A percentile compares a stretch with the other conserved stretches of the same genome.
Conservation (phyloP, 2,797 vertebrate genomes). For the Serranus cabrilla region DNA sequence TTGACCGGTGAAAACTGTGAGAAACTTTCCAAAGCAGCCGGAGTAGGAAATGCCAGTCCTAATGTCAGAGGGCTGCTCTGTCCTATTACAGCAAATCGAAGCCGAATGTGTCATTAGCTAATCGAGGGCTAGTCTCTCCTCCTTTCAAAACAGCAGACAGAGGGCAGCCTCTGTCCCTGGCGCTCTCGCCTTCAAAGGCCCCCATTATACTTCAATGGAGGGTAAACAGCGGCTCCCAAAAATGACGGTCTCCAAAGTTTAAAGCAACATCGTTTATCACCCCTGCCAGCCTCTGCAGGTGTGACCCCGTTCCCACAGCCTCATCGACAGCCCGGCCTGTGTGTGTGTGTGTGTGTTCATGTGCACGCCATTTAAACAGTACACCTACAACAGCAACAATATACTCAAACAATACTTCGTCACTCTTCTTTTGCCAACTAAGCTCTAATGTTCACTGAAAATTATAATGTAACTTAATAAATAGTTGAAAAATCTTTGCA, state of each 20-base stretch:
- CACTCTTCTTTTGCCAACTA: neutral
- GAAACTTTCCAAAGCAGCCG: slow-evolving; percentile 74
- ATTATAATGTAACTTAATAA: too few relatives aligned
- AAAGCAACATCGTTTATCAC: slow-evolving; percentile 92
- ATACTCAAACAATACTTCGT: neutral
- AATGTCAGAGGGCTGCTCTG: slow-evolving; percentile 85
- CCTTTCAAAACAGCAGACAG: slow-evolving; percentile 85
- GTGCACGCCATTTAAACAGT: slow-evolving; percentile 7
- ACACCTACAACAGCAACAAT: neutral
- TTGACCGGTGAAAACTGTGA: slow-evolving; percentile 53
- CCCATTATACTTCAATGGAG: slow-evolving; percentile 84
- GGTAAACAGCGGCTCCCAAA: slow-evolving; percentile 86
- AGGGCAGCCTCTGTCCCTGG: slow-evolving; percentile 81
- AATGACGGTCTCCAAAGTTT: slow-evolving; percentile 85
- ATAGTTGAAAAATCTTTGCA: too few relatives aligned
- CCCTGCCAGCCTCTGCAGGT: slow-evolving; percentile 85
- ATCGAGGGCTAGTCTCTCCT: slow-evolving; percentile 83
- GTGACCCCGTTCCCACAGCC: slow-evolving; percentile 85
- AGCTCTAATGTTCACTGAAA: too few relatives aligned
- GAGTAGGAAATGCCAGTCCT: slow-evolving; percentile 79
- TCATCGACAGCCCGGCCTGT: slow-evolving; percentile 52
- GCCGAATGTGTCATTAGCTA: slow-evolving; percentile 88
- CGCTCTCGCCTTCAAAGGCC: slow-evolving; percentile 81
- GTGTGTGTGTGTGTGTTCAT: slow-evolving; percentile 9
- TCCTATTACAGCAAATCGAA: slow-evolving; percentile 88